Percentiles rank a stretch among this genome's conserved stretches.
phyloP scores from a whole-genome alignment of 2,113 vertebrate genomes.

The Lophura nycthemera region DNA sequence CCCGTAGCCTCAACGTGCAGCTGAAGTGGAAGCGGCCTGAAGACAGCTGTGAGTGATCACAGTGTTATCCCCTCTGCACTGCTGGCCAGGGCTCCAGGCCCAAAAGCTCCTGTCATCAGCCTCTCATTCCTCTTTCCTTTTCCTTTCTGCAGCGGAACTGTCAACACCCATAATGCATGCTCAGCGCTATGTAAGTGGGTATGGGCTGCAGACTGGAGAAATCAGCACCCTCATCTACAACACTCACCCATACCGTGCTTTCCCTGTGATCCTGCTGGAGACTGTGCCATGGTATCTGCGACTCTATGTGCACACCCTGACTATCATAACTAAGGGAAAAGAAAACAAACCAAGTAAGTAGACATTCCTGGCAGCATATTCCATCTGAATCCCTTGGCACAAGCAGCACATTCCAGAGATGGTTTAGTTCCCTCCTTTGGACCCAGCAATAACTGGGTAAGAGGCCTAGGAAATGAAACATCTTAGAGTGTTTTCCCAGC shows the following conservation, averaged over 20 bases:
- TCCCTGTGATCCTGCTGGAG: slow-evolving; percentile 92
- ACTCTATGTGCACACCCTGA: slow-evolving; percentile 93
- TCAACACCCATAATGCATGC: slow-evolving; percentile 86
- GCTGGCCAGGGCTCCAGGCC: not conserved
- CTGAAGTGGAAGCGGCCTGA: slow-evolving; percentile 88
- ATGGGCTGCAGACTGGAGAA: slow-evolving; percentile 91
- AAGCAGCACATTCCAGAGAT: not conserved
- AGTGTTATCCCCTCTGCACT: not conserved
- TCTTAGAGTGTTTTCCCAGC: not conserved
- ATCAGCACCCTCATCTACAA: slow-evolving; percentile 95
- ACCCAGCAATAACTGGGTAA: not conserved
- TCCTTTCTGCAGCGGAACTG: slow-evolving; percentile 77
- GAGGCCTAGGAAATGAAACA: not conserved
- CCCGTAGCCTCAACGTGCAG: slow-evolving; percentile 89
- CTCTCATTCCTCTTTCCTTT: not conserved
- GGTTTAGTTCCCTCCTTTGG: not conserved
- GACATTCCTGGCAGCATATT: rapidly evolving
- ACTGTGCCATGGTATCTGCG: slow-evolving; percentile 95
- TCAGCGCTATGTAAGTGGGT: slow-evolving; percentile 93
- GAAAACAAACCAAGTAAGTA: slow-evolving; percentile 94
- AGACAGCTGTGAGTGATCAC: slow-evolving; percentile 79
- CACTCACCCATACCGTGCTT: slow-evolving; percentile 91
- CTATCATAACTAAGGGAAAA: slow-evolving; percentile 90
- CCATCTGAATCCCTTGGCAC: not conserved
- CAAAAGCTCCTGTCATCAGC: not conserved